These are phyloP conservation scores for Anticlea derivata DNA, from an alignment of 2,888 invertebrate genomes.

Conservation along the genomic window DNA sequence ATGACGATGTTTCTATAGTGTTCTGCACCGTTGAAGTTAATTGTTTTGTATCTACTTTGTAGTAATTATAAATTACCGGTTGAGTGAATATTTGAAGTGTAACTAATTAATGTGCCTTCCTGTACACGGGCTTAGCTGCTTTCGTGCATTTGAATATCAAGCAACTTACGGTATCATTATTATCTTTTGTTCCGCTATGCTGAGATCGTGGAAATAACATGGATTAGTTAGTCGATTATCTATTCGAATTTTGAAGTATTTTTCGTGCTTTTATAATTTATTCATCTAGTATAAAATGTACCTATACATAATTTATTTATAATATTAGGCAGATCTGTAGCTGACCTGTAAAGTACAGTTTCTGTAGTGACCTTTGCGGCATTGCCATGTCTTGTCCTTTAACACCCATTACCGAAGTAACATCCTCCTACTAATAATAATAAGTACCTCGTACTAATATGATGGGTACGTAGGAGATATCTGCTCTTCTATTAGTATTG, in stretches of 20 bases:
- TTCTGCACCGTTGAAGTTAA: slow-evolving; percentile 12
- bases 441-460: too few species aligned
- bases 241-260: too few species aligned
- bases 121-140: slow-evolving; percentile 7
- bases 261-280: background rate
- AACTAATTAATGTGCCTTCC: slow-evolving; percentile 20
- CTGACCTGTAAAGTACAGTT: too few species aligned
- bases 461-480: too few species aligned
- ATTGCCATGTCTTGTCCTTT: too few species aligned
- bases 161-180: background rate
- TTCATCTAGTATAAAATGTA: background rate
- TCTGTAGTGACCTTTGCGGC: too few species aligned
- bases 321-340: too few species aligned
- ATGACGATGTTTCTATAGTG: too few species aligned
- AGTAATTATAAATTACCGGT: slow-evolving; percentile 22
- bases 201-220: background rate
- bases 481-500: too few species aligned
- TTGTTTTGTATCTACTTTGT: slow-evolving; percentile 17
- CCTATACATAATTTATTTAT: too few species aligned
- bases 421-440: too few species aligned
- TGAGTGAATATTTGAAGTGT: slow-evolving; percentile 26
- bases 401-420: too few species aligned
- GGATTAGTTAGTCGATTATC: background rate
- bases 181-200: background rate
- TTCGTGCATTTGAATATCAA: slow-evolving; percentile 6